Conservation (phyloP, 64 coral and sea anemone species). For the Pocillopora verrucosa region DNA sequence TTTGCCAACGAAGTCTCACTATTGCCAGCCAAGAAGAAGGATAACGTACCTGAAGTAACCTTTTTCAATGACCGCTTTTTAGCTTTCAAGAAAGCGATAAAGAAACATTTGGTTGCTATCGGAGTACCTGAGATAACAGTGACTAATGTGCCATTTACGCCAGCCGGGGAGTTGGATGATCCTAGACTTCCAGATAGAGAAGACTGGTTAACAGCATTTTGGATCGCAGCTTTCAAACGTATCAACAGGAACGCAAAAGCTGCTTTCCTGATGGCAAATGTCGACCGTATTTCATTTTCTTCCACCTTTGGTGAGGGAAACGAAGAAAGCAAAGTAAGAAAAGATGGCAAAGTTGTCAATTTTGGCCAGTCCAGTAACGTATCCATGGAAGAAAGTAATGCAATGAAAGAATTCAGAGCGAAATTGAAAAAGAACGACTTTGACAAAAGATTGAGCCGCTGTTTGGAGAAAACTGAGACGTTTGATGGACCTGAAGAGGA, state of each 20-base stretch:
- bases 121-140: no score
- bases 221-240: no score
- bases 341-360: background rate
- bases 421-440: background rate
- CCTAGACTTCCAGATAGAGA: no score
- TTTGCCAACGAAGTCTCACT: slow-evolving; percentile 13
- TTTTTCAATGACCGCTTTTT: slow-evolving; percentile 4
- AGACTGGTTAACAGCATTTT: no score
- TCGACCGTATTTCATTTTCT: background rate
- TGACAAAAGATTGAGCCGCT: background rate
- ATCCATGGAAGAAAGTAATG: background rate
- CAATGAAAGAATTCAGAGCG: background rate
- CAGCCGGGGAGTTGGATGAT: no score
- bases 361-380: background rate
- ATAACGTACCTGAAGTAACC: background rate
- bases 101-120: background rate
- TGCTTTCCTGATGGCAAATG: background rate
- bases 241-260: no score
- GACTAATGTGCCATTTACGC: no score
- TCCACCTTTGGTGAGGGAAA: background rate
- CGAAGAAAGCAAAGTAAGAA: background rate
- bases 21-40: background rate
- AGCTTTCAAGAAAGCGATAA: slow-evolving; percentile 10
- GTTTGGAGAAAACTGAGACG: no score
- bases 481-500: background rate